Evolutionary conservation across 1,140 invertebrate species (phyloP).

Genomic region (Pomacea maculata): DNA sequence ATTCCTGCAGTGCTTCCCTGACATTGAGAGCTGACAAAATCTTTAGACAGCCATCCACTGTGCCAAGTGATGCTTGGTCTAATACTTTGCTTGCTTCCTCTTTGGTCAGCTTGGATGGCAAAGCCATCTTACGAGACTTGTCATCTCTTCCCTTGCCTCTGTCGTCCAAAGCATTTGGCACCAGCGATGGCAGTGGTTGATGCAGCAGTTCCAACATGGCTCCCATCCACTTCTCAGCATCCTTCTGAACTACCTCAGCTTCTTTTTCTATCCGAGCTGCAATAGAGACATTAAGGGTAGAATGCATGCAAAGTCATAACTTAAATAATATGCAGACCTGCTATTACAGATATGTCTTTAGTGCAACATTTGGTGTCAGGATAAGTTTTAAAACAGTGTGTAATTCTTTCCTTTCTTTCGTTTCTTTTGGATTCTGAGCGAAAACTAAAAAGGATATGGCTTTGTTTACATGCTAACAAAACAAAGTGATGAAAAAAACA

Average conservation of each 20-base stretch:
- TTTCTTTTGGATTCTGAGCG: too few relatives aligned
- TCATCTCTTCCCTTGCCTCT: constrained; percentile 22
- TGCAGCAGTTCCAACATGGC: constrained; percentile 27
- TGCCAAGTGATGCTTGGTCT: constrained; percentile 45
- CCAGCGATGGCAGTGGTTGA: constrained; percentile 1
- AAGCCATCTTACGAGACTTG: constrained; percentile 9
- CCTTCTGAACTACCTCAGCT: constrained; percentile 22
- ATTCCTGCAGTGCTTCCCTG: constrained; percentile 49
- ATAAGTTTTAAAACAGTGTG: background rate
- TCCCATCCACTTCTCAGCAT: constrained; percentile 31
- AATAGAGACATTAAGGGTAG: background rate
- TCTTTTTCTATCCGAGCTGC: constrained; percentile 18
- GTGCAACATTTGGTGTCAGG: background rate
- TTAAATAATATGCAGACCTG: background rate
- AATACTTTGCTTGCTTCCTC: constrained; percentile 46
- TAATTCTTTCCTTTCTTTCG: background rate
- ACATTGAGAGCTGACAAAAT: constrained; percentile 55
- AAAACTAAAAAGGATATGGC: too few relatives aligned
- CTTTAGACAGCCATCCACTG: constrained; percentile 57
- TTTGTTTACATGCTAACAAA: too few relatives aligned
- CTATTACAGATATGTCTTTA: too few relatives aligned
- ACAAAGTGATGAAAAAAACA: too few relatives aligned
- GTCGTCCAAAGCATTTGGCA: constrained; percentile 7
- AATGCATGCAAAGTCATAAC: background rate
- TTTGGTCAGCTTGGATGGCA: constrained; percentile 22